Evolutionary conservation across 2,797 vertebrate genomes (phyloP).

Genomic region (Valencia hispanica): DNA sequence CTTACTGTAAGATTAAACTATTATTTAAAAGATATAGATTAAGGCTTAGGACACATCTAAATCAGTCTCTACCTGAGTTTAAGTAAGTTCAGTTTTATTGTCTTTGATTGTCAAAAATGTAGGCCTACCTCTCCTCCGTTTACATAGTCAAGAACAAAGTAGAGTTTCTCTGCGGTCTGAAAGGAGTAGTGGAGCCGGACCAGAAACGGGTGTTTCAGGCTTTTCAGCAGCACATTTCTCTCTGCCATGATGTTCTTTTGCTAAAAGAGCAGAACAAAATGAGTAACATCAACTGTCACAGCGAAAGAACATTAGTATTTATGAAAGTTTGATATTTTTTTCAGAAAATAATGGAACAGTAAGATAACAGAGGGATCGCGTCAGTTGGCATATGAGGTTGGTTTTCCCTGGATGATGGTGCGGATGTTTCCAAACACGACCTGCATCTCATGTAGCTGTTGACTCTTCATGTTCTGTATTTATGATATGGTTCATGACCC

Average conservation of each 20-base stretch:
- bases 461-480: slow-evolving; percentile 1
- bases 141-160: slow-evolving; percentile 97
- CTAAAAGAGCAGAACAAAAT: slow-evolving; percentile 64
- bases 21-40: background rate
- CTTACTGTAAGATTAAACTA: background rate
- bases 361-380: background rate
- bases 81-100: background rate
- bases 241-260: slow-evolving; percentile 99
- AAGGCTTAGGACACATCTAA: background rate
- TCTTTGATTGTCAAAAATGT: background rate
- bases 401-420: background rate
- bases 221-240: slow-evolving; percentile 95
- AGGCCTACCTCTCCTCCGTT: slow-evolving; percentile 99
- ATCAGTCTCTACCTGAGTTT: background rate
- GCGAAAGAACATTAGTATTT: background rate
- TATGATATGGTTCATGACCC: background rate
- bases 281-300: background rate
- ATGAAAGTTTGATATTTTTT: too few species aligned
- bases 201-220: slow-evolving; percentile 93
- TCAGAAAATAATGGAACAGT: background rate
- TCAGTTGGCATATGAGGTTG: background rate
- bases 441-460: slow-evolving; percentile 1
- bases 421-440: slow-evolving; percentile 6
- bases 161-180: slow-evolving; percentile 96
- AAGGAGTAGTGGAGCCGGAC: slow-evolving; percentile 97